Percentiles rank a stretch among this genome's conserved stretches.
phyloP scores from a whole-genome alignment of 64 coral and sea anemone genomes.

The Orbicella faveolata region DNA sequence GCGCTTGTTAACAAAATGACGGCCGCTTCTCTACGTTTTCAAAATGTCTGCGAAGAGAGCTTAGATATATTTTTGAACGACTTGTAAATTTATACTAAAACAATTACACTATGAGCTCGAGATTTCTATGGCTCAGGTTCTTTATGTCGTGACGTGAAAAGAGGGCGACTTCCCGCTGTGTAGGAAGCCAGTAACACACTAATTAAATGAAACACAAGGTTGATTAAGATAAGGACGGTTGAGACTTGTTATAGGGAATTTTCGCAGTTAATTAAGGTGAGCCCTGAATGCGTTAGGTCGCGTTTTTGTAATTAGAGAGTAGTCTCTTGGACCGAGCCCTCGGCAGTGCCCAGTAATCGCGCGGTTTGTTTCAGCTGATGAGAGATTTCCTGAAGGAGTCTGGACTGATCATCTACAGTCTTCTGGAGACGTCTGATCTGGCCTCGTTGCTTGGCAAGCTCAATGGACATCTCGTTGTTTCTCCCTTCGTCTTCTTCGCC shows the following conservation, averaged over 20 bases:
- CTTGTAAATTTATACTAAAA: no score
- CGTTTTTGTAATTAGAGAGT: background rate
- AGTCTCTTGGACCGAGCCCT: background rate
- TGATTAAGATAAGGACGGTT: background rate
- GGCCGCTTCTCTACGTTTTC: no score
- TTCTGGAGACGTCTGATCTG: background rate
- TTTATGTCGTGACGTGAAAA: no score
- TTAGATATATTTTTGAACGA: no score
- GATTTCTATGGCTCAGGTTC: no score
- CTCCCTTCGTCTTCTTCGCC: background rate
- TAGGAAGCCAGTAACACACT: no score
- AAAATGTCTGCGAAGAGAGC: no score
- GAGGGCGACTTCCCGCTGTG: no score
- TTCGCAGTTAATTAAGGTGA: no score
- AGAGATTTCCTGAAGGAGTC: constrained; percentile 18
- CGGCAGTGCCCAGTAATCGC: background rate
- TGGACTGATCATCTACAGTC: constrained; percentile 21
- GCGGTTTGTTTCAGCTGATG: constrained; percentile 18
- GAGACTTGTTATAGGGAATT: background rate
- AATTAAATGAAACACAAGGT: no score
- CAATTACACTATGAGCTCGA: no score
- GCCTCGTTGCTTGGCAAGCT: constrained; percentile 10
- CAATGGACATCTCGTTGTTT: background rate
- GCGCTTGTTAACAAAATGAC: no score
- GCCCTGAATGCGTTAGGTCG: background rate